Evolutionary conservation across 2,113 vertebrate species (phyloP).

Genomic region (Oriolus oriolus): DNA sequence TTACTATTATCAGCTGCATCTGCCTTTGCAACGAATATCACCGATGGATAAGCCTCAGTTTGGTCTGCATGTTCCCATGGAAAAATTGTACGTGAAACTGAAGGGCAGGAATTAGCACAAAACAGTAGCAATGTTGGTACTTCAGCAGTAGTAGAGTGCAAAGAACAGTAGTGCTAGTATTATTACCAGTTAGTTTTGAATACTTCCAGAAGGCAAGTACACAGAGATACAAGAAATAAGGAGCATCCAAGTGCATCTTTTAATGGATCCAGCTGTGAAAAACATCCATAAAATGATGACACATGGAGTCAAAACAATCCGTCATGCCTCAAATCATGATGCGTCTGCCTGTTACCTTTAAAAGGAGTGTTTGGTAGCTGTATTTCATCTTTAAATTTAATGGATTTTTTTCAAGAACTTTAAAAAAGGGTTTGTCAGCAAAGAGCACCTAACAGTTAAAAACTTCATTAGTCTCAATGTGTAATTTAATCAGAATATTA

Average conservation of each 20-base stretch:
- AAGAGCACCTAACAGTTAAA: neutral
- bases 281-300: neutral
- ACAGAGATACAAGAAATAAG: neutral
- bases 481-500: neutral
- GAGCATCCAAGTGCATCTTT: neutral
- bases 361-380: neutral
- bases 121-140: neutral
- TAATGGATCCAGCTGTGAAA: neutral
- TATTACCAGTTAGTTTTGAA: neutral
- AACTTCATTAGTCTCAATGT: neutral
- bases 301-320: accelerated
- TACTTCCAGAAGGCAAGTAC: neutral
- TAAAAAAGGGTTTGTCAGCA: neutral
- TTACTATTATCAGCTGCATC: neutral
- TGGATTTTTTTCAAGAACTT: neutral
- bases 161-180: neutral
- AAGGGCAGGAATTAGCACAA: neutral
- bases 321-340: neutral
- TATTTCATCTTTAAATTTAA: neutral
- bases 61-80: neutral
- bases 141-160: neutral
- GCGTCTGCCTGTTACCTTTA: neutral
- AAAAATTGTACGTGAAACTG: neutral
- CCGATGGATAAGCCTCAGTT: neutral
- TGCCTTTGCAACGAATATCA: neutral